Base-by-base conservation (phyloP, 1,140 invertebrate species). In the Formica selysi region DNA sequence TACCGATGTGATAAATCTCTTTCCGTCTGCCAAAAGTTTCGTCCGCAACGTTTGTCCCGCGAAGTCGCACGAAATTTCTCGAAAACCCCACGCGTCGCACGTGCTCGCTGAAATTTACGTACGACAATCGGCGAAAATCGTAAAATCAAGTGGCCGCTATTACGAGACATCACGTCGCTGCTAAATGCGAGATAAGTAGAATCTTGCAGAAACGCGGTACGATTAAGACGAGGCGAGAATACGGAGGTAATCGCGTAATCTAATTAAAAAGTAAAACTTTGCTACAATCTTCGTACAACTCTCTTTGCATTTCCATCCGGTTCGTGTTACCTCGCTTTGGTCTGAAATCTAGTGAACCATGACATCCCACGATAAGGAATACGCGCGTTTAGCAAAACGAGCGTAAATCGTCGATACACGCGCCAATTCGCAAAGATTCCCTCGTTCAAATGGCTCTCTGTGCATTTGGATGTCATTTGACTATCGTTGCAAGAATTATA, bases 261-360 rank as follows among this genome's bases (percentile, higher is more conserved):
- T 83, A 83, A 83, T 83, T 83, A 83, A 83, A 83, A 83, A 74
- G 41, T 61, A 74, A 74, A 73, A 73, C 54, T 19, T 16, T 5
- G 26, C 26, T 11, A 22, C 22, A 36, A 29, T 5, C 32, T 61
- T 41, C 22, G 51, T 29, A 41, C 10, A 19, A 6, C 38, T 8
- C 51, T 51, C 48, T 51, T 51, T n/a, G 64, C 64, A 44, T 81
- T 81, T 70, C 64, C 57, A 1, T 22, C 19, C 76, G 59, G 44
- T 41, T 26, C n/a, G 29, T 44, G 11, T 29, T 29, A 26, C 11
- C 51, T 32, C 67, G 65, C 19, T 59, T 71, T 11, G 22, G 19
- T 73, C 73, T 10, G 67, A 36, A 41, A 29, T n/a, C 32, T 38
- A 38, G 67, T 51, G 51, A 71, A 71, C 65, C 51, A 10, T 59